Base-by-base conservation (phyloP, 2,888 invertebrate species). In the Agriotes lineatus region DNA sequence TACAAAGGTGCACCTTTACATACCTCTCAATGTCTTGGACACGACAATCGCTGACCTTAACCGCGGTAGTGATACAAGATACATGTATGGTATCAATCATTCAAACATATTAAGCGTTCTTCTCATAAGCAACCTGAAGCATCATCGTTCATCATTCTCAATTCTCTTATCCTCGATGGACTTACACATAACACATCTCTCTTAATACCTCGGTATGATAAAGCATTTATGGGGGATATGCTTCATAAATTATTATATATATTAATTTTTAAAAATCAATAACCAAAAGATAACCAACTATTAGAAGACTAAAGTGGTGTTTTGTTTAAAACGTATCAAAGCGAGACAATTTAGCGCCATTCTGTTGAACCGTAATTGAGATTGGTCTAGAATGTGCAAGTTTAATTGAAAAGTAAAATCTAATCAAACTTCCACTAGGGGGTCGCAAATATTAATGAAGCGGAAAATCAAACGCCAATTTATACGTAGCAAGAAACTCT, bases 331-430 rank as follows among this genome's bases (percentile, higher is more conserved):
- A n/a, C n/a, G n/a, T n/a, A 18, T 18, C 20, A 44, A 42, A 16
- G 45, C 45, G n/a, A n/a, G n/a, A n/a, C n/a, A n/a, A n/a, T n/a
- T 16, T 42, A 42, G 16, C 42, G 14, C 52, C 30, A 56, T 33
- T 18, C 56, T 39, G 20, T 56, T 56, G 54, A 52, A 54, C 14
- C 54, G 52, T 35, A 14, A 25, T 42, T 58, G 56, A 56, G 67
- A 66, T 69, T 39, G 44, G 62, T 37, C 58, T 56, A 61, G 59
- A 67, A 54, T 62, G 67, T 69, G 59, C 70, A 73, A 74, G 71
- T 76, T 76, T 77, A 78, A 78, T 77, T 78, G 74, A 77, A 77
- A 77, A 77, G 74, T 75, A 74, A 76, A 76, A 78, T 72, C 77
- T 75, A 77, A 77, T 78, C 76, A 77, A 76, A 76, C 74, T 78